Evolutionary conservation across 1,140 invertebrate genomes (phyloP).

Genomic region (Calliopsis andreniformis): DNA sequence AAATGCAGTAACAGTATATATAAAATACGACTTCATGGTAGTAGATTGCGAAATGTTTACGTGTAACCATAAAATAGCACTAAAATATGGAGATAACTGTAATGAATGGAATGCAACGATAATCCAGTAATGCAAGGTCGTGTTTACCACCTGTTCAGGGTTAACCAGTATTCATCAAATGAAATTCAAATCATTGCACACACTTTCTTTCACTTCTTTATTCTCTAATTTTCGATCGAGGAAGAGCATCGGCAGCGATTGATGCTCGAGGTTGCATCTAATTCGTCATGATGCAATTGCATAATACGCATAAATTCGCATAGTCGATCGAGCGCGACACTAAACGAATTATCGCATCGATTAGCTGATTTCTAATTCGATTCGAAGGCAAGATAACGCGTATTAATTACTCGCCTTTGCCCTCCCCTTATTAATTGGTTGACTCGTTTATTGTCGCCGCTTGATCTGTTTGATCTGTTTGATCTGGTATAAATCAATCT

Average conservation of each 20-base stretch:
- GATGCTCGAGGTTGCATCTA: not conserved
- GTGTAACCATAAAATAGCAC: no score
- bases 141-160: no score
- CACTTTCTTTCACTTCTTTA: no score
- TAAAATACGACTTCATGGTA: no score
- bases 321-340: not conserved
- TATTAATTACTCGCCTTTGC: not conserved
- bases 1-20: no score
- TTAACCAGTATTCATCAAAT: no score
- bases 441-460: conserved; percentile 7
- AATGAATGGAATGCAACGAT: no score
- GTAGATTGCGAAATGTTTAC: no score
- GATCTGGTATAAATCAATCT: not conserved
- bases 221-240: no score
- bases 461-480: not conserved
- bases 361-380: conserved; percentile 36
- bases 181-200: no score
- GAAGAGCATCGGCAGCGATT: not conserved
- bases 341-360: conserved; percentile 20
- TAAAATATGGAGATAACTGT: no score
- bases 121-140: no score
- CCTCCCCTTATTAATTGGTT: not conserved
- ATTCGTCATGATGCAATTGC: conserved; percentile 6
- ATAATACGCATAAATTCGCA: conserved; percentile 8
- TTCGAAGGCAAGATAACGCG: conserved; percentile 9